Evolutionary conservation across 1,140 invertebrate genomes (phyloP).

Genomic region (Triops longicaudatus): DNA sequence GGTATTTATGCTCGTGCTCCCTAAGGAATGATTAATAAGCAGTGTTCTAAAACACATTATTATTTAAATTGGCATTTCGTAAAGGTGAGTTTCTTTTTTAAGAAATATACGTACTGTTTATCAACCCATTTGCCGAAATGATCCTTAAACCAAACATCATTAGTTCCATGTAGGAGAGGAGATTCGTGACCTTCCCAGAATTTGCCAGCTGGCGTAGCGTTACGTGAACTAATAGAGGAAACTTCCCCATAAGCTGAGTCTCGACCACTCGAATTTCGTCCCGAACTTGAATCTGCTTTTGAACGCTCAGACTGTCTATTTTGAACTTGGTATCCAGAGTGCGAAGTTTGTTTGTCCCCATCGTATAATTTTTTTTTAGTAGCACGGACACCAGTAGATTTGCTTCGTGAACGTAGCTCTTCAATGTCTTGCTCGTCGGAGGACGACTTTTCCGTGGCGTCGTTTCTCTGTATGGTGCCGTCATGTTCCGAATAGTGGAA

Average conservation of each 20-base stretch:
- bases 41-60: not conserved
- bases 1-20: not conserved
- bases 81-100: too few species aligned
- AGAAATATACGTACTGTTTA: not conserved
- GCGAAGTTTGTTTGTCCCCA: not conserved
- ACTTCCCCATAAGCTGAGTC: slow-evolving; percentile 6
- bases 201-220: not conserved
- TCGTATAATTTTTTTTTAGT: not conserved
- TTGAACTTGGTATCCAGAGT: not conserved
- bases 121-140: slow-evolving; percentile 6
- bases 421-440: not conserved
- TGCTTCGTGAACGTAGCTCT: not conserved
- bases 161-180: not conserved
- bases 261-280: not conserved
- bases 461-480: not conserved
- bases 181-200: not conserved
- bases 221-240: not conserved
- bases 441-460: not conserved
- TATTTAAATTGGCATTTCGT: too few species aligned
- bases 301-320: not conserved
- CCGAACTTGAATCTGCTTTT: not conserved
- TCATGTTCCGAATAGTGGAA: not conserved
- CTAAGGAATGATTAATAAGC: not conserved
- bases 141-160: not conserved
- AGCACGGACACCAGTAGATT: not conserved